Conservation (phyloP, 2,888 invertebrate species). For the Selenia dentaria region DNA sequence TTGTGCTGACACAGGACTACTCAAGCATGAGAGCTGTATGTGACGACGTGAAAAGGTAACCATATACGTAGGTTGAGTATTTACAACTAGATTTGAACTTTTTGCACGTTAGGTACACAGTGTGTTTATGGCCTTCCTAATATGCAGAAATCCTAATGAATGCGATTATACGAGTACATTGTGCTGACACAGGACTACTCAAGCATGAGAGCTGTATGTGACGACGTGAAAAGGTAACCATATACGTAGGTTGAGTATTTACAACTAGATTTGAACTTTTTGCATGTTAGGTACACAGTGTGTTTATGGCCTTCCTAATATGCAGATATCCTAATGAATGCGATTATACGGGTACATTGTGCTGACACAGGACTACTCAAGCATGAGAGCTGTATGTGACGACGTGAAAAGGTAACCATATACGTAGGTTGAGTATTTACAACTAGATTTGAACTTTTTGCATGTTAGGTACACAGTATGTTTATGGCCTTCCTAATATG, state of each 20-base stretch:
- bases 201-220: conserved; percentile 46
- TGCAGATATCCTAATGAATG: conserved; percentile 49
- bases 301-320: conserved; percentile 38
- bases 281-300: conserved; percentile 88
- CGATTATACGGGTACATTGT: conserved; percentile 46
- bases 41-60: conserved; percentile 42
- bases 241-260: too few relatives aligned
- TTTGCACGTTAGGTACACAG: conserved; percentile 89
- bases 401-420: conserved; percentile 38
- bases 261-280: conserved; percentile 80
- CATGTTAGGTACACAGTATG: conserved; percentile 84
- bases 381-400: conserved; percentile 49
- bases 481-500: conserved; percentile 36
- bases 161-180: conserved; percentile 40
- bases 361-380: conserved; percentile 46
- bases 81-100: conserved; percentile 69
- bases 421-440: too few relatives aligned
- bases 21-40: conserved; percentile 45
- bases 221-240: conserved; percentile 41
- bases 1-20: conserved; percentile 50
- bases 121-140: conserved; percentile 38
- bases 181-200: conserved; percentile 49
- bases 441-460: conserved; percentile 87
- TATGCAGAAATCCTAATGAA: conserved; percentile 46
- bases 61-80: too few relatives aligned